These are phyloP conservation scores for Fistularia tabacaria DNA, from an alignment of 2,797 vertebrate genomes.

Conservation along the genomic window DNA sequence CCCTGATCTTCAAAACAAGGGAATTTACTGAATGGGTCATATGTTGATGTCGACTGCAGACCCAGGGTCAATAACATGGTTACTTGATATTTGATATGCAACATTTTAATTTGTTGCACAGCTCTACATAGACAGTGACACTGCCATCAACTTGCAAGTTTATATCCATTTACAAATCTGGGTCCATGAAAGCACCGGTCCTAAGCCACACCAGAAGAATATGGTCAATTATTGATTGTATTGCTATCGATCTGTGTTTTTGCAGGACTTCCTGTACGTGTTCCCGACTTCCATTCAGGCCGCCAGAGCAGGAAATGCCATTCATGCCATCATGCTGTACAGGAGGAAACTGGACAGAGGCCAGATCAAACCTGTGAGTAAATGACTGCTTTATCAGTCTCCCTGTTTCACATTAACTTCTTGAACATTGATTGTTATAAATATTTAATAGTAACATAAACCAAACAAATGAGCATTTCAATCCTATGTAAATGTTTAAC, in stretches of 20 bases:
- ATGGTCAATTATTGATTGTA: too few relatives aligned
- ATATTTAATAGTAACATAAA: not conserved
- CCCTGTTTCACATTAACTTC: not conserved
- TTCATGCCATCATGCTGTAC: conserved; percentile 90
- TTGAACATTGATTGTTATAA: not conserved
- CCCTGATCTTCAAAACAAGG: too few relatives aligned
- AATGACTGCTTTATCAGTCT: not conserved
- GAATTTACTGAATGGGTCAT: too few relatives aligned
- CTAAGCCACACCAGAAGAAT: too few relatives aligned
- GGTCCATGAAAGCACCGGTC: too few relatives aligned
- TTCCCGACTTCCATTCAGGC: conserved; percentile 85
- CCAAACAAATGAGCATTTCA: not conserved
- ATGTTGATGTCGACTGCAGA: too few relatives aligned
- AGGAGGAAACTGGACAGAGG: conserved; percentile 91
- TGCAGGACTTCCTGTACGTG: conserved; percentile 87
- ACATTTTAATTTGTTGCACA: too few relatives aligned
- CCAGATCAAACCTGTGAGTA: conserved; percentile 90
- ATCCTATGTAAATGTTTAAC: conserved; percentile 29
- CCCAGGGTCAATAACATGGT: too few relatives aligned
- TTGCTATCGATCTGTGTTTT: not conserved
- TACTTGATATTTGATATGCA: too few relatives aligned
- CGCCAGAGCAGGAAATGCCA: conserved; percentile 89
- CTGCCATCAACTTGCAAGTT: too few relatives aligned
- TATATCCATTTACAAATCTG: too few relatives aligned
- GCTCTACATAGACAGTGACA: too few relatives aligned